Conservation (phyloP, 2,113 vertebrate species). For the Rhinolophus ferrumequinum region DNA sequence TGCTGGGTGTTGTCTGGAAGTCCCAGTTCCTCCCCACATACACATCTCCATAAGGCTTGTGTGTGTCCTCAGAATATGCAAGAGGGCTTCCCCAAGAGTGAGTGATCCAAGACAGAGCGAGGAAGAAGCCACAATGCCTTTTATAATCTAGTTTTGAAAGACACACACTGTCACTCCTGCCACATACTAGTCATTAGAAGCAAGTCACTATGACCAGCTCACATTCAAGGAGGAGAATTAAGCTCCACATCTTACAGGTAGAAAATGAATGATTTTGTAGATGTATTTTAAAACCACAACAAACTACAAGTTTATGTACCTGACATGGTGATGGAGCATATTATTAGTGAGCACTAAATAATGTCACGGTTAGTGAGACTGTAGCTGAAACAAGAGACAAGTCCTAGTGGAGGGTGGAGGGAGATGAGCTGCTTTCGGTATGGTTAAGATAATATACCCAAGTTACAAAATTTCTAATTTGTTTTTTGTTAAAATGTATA, state of each 20-base stretch:
- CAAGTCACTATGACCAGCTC: not conserved
- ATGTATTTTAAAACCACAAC: not conserved
- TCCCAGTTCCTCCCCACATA: not conserved
- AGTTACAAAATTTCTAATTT: not conserved
- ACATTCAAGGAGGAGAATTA: not conserved
- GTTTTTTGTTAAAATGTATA: not conserved
- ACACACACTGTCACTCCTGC: not conserved
- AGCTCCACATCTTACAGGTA: not conserved
- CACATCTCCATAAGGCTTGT: not conserved
- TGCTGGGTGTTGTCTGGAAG: not conserved
- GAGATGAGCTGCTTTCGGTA: not conserved
- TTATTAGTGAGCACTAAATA: not conserved
- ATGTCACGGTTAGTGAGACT: not conserved
- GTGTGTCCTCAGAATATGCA: not conserved
- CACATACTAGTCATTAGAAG: constrained; percentile 14
- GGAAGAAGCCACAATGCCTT: not conserved
- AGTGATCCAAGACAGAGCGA: not conserved
- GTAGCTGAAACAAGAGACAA: not conserved
- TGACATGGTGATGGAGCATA: not conserved
- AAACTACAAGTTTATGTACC: not conserved
- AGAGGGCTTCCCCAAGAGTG: not conserved
- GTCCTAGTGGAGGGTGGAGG: not conserved
- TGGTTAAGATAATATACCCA: not conserved
- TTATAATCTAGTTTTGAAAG: not conserved
- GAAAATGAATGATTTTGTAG: not conserved